Evolutionary conservation across 2,888 invertebrate species (phyloP).

Genomic region (Parnassius smintheus): DNA sequence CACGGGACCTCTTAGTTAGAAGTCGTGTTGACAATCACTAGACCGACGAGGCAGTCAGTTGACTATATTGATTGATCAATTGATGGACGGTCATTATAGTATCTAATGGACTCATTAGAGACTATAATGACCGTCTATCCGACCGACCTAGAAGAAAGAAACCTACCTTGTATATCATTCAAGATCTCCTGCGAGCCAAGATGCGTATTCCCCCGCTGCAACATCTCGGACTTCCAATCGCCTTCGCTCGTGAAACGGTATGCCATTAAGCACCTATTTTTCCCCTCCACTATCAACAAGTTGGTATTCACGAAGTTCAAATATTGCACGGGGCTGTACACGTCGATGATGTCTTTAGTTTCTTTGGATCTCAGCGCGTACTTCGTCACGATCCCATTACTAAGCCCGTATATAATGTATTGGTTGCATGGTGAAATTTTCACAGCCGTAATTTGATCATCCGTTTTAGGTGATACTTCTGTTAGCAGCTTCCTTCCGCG

Average conservation of each 20-base stretch:
- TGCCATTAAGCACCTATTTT: constrained; percentile 67
- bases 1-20: too few species aligned
- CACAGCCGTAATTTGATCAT: constrained; percentile 69
- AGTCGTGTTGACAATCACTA: too few species aligned
- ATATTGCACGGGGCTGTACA: constrained; percentile 65
- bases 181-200: constrained; percentile 74
- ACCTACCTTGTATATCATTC: constrained; percentile 63
- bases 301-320: constrained; percentile 59
- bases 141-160: background rate
- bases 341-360: constrained; percentile 56
- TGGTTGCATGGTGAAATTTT: constrained; percentile 75
- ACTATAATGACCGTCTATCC: too few species aligned
- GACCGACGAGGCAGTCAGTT: too few species aligned
- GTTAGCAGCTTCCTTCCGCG: constrained; percentile 66
- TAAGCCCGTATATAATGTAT: constrained; percentile 72
- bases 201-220: constrained; percentile 59
- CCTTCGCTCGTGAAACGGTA: constrained; percentile 48
- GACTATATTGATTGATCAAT: too few species aligned
- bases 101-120: too few species aligned
- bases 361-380: constrained; percentile 64
- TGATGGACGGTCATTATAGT: too few species aligned
- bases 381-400: constrained; percentile 65
- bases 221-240: constrained; percentile 63
- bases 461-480: constrained; percentile 62
- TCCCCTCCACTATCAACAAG: constrained; percentile 64